These are phyloP conservation scores for Orbicella faveolata DNA, from an alignment of 64 coral and sea anemone genomes.

Conservation along the genomic window DNA sequence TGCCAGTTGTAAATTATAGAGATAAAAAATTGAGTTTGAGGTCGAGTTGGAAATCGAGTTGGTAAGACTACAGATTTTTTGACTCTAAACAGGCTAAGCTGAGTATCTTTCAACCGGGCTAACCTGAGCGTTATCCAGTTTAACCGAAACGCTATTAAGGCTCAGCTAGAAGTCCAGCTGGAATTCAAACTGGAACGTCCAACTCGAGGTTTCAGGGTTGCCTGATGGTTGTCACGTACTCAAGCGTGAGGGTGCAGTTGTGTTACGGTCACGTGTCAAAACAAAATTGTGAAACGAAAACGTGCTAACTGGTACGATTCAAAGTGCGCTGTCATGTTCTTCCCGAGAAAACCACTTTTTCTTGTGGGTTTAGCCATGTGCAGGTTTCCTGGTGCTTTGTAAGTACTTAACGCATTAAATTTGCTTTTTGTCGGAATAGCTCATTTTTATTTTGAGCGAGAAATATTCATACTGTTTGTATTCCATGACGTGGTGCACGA, in stretches of 20 bases:
- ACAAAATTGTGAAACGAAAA: not conserved
- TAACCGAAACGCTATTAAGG: too few species aligned
- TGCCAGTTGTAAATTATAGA: too few species aligned
- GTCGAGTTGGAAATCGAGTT: too few species aligned
- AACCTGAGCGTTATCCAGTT: too few species aligned
- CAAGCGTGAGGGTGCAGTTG: not conserved
- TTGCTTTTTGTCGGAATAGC: not conserved
- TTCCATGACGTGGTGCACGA: not conserved
- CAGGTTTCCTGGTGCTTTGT: conserved; percentile 1
- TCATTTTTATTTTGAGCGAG: not conserved
- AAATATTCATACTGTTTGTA: not conserved
- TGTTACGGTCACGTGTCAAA: conserved; percentile 15
- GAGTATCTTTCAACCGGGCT: too few species aligned
- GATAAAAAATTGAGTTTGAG: too few species aligned
- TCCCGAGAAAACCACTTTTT: not conserved
- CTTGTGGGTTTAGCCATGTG: not conserved
- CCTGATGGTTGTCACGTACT: too few species aligned
- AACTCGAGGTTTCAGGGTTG: too few species aligned
- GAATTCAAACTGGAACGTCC: too few species aligned
- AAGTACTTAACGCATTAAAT: not conserved
- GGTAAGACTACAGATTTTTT: too few species aligned
- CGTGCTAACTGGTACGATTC: not conserved
- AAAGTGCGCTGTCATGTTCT: not conserved
- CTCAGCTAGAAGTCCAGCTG: too few species aligned
- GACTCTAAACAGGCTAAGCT: too few species aligned